phyloP scores from a whole-genome alignment of 2,888 invertebrate genomes.

The Lissocephala sabroskyi region DNA sequence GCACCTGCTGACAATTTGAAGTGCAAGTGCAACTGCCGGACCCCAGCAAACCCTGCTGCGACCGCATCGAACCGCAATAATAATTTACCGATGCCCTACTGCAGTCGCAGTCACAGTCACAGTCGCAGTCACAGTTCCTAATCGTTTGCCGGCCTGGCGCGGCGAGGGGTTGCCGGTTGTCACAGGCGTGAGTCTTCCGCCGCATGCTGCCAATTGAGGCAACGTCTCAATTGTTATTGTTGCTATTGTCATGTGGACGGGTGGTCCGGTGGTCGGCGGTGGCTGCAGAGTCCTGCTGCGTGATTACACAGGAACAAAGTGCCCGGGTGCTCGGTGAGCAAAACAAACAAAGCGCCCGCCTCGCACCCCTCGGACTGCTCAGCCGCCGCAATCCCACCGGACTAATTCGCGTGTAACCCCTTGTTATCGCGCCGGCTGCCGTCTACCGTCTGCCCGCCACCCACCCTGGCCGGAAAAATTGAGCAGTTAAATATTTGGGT shows the following conservation, averaged over 20 bases:
- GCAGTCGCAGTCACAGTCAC: slow-evolving; percentile 32
- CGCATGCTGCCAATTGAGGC: slow-evolving; percentile 54
- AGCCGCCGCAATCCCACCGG: slow-evolving; percentile 67
- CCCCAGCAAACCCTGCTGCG: slow-evolving; percentile 26
- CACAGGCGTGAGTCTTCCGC: slow-evolving; percentile 9
- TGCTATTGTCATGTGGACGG: too few relatives aligned
- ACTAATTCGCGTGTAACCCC: slow-evolving; percentile 66
- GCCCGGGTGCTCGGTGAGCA: slow-evolving; percentile 9
- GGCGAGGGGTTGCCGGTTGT: slow-evolving; percentile 18
- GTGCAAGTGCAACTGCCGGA: slow-evolving; percentile 48
- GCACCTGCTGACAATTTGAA: slow-evolving; percentile 73
- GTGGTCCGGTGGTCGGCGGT: slow-evolving; percentile 19
- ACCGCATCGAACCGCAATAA: slow-evolving; percentile 63
- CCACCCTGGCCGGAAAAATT: slow-evolving; percentile 48
- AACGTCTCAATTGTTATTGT: slow-evolving; percentile 47
- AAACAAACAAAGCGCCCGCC: slow-evolving; percentile 41
- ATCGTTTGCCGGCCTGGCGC: slow-evolving; percentile 41
- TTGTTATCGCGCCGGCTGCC: slow-evolving; percentile 40
- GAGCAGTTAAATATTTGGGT: slow-evolving; percentile 70
- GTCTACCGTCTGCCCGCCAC: slow-evolving; percentile 1
- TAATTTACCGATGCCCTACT: slow-evolving; percentile 65
- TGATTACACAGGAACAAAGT: slow-evolving; percentile 47
- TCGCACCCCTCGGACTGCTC: slow-evolving; percentile 17
- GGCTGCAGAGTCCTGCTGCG: slow-evolving; percentile 49
- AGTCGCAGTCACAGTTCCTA: slow-evolving; percentile 39